Evolutionary conservation across 2,113 vertebrate genomes (phyloP).

Genomic region (Entomyzon cyanotis): DNA sequence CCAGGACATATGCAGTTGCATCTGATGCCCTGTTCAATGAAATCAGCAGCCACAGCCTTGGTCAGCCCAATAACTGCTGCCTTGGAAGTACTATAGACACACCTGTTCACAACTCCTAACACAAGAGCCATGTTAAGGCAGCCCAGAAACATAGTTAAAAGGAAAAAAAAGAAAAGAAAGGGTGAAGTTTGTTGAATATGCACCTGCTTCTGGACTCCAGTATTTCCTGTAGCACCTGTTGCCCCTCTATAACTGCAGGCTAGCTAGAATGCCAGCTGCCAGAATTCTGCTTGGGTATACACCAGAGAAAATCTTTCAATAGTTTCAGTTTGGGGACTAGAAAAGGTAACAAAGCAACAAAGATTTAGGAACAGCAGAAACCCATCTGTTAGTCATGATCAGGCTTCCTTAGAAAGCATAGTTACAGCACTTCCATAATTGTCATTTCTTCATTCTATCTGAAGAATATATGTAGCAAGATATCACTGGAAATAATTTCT

Average conservation of each 20-base stretch:
- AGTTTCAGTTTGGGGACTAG: not conserved
- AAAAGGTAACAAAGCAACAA: not conserved
- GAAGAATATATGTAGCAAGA: not conserved
- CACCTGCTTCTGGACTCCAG: not conserved
- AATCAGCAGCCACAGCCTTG: constrained; percentile 93
- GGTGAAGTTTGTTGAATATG: not conserved
- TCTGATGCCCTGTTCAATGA: constrained; percentile 89
- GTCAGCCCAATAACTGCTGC: constrained; percentile 93
- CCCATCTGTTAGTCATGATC: not conserved
- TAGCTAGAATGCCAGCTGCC: not conserved
- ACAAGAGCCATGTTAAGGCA: not conserved
- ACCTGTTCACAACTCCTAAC: constrained; percentile 88
- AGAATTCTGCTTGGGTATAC: not conserved
- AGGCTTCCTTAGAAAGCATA: not conserved
- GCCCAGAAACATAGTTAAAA: not conserved
- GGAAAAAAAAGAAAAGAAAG: not conserved
- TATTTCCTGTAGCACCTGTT: not conserved
- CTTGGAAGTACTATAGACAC: constrained; percentile 90
- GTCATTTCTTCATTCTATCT: not conserved
- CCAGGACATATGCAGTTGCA: constrained; percentile 96
- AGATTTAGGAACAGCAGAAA: not conserved
- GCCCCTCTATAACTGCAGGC: not conserved
- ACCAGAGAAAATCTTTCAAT: not conserved
- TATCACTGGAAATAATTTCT: not conserved
- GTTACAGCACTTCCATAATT: not conserved